Base-by-base conservation (phyloP, 23 tunicate genomes). In the Ascidia mentula region DNA sequence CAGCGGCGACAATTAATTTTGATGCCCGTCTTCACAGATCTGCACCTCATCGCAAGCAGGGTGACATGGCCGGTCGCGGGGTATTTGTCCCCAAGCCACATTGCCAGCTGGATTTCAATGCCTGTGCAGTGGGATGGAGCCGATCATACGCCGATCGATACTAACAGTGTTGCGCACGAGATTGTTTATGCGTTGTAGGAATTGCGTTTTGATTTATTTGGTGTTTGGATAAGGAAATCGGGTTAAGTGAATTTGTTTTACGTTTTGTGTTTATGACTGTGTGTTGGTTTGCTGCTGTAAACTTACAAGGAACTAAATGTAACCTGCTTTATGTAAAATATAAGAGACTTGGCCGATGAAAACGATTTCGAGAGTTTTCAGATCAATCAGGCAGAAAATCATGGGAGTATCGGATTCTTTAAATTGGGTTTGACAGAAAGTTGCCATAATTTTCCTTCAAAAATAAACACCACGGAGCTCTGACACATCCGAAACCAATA, bases 81-180 rank as follows among this genome's bases (percentile, higher is more conserved):
- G 46, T 77, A 0, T 80, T 76, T 72, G 53, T 72, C 0, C 82
- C 92, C 0, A 77, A 74, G 6, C 92, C 89, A 6, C 77, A 84
- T 39, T 77, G 79, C 33, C 78, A 85, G 35, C 32, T 70, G 38
- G 98, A 93, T 60, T 88, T 93, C 45, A 93, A 93, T 45, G 93
- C 98, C 30, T 76, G 89, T 34, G 72, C 98, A 0, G 84, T 89
- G 5, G 98, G 98, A 36, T 93, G 98, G 98, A 84, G 79, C 40
- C 40, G 76, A 74, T 65, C 81, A 31, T 83, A 5, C 13, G 65
- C 65, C 7, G 65, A 53, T 9, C 65, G 24, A 28, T 53, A 53
- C 24, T 53, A 28, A 53, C 22, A 53, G 24, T 3, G 4, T 6
- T 3, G 13, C 1, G 24, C 2, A 20, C 24, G 65, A 53, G 65